A percentile compares a stretch with the other conserved stretches of the same genome.
Conservation (phyloP, 2,113 vertebrate species). For the Cochlearius cochlearius region DNA sequence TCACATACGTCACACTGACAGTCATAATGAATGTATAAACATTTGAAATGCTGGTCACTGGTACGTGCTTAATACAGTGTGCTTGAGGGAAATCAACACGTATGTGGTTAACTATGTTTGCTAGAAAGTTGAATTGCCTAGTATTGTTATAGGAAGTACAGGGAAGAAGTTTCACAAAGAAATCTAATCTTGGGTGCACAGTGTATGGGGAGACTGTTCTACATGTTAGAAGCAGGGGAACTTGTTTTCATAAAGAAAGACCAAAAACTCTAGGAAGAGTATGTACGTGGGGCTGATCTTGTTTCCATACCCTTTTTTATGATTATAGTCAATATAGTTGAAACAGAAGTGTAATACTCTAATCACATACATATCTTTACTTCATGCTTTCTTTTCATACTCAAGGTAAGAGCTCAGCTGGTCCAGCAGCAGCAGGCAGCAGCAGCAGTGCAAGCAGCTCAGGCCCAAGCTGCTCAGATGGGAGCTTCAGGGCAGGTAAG, state of each 20-base stretch:
- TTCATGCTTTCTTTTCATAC: neutral
- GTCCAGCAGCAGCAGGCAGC: constrained; percentile 73
- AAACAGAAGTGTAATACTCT: neutral
- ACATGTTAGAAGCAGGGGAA: neutral
- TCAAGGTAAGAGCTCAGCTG: constrained; percentile 74
- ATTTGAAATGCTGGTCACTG: neutral
- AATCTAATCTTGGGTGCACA: neutral
- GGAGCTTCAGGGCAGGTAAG: constrained; percentile 88
- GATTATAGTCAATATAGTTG: neutral
- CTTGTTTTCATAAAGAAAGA: neutral
- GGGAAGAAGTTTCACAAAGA: neutral
- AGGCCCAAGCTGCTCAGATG: constrained; percentile 77
- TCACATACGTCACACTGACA: neutral
- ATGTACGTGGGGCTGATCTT: neutral
- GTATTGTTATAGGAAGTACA: neutral
- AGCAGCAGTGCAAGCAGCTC: constrained; percentile 59
- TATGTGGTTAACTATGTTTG: neutral
- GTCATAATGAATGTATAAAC: neutral
- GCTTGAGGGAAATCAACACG: neutral
- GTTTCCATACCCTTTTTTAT: neutral
- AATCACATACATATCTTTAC: neutral
- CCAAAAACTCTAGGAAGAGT: neutral
- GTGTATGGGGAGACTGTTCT: neutral
- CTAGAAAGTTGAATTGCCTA: neutral
- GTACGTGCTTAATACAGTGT: neutral